Evolutionary conservation across 2,113 vertebrate genomes (phyloP).

Genomic region (Tupaia tana): DNA sequence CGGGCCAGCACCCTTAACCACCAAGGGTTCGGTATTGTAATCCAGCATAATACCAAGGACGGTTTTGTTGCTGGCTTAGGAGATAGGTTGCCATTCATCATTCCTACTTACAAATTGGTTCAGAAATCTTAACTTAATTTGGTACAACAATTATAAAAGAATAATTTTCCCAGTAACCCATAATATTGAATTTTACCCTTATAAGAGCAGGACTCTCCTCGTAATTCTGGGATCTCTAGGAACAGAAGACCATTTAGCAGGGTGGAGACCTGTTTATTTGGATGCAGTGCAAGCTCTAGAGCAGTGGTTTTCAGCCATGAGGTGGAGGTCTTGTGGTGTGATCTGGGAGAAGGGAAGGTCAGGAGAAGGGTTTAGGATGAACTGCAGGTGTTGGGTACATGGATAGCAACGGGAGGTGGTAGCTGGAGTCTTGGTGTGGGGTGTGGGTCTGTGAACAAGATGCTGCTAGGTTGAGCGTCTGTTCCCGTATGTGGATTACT

Average conservation of each 20-base stretch:
- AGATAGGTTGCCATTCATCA: not conserved
- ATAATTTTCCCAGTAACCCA: not conserved
- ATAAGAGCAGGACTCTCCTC: not conserved
- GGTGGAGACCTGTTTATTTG: not conserved
- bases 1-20: too few relatives aligned
- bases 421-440: not conserved
- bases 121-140: conserved; percentile 4
- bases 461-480: not conserved
- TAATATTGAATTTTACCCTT: not conserved
- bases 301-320: not conserved
- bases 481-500: not conserved
- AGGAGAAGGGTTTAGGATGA: not conserved
- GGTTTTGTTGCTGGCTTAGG: not conserved
- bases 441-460: not conserved
- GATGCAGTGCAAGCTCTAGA: not conserved
- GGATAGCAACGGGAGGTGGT: not conserved
- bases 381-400: not conserved
- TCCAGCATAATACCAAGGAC: not conserved
- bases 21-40: not conserved
- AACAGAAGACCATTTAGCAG: not conserved
- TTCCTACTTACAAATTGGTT: not conserved
- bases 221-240: not conserved
- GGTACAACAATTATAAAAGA: not conserved
- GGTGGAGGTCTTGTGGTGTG: conserved; percentile 30
- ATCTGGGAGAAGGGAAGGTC: not conserved